Evolutionary conservation across 2,797 vertebrate species (phyloP).

Genomic region (Ptychadena robeensis): DNA sequence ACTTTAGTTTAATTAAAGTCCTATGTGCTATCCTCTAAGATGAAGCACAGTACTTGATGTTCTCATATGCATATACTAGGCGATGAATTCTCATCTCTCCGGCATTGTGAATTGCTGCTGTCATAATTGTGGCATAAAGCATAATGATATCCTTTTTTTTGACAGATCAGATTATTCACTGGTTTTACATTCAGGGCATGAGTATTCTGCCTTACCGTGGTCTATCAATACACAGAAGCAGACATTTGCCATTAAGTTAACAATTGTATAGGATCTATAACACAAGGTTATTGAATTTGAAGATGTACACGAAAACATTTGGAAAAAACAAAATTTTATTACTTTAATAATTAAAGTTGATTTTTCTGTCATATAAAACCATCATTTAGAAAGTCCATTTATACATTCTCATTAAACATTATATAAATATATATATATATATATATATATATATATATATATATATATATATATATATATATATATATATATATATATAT

Average conservation of each 20-base stretch:
- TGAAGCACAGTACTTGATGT: neutral
- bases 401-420: no score
- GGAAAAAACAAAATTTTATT: no score
- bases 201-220: neutral
- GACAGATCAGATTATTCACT: neutral
- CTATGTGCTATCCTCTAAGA: neutral
- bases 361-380: no score
- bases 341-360: no score
- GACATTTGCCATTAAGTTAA: neutral
- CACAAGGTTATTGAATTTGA: neutral
- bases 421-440: no score
- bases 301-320: neutral
- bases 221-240: neutral
- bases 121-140: constrained; percentile 9
- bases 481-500: no score
- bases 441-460: no score
- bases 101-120: constrained; percentile 21
- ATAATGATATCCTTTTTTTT: neutral
- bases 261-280: neutral
- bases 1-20: neutral
- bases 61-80: neutral
- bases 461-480: no score
- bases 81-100: constrained; percentile 1
- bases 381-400: no score
- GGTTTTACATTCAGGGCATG: neutral